These are phyloP conservation scores for Drosophila asahinai DNA, from an alignment of 1,140 invertebrate species.

Conservation along the genomic window DNA sequence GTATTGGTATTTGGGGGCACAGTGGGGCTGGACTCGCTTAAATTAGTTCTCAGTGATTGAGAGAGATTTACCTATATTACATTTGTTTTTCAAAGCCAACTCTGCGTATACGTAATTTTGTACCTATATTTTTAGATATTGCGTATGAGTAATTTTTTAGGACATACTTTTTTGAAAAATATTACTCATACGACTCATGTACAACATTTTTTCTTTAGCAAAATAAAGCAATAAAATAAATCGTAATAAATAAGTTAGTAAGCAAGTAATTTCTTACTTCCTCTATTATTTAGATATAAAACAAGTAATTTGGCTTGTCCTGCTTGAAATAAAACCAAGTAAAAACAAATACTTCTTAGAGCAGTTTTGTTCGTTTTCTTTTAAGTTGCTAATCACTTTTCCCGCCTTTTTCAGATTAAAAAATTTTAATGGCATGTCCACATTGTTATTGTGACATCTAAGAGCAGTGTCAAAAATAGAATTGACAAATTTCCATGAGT, in stretches of 20 bases:
- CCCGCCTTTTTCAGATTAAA: background rate
- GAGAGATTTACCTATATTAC: too few species aligned
- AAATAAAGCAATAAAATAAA: too few species aligned
- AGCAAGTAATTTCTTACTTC: too few species aligned
- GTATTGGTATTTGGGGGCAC: constrained; percentile 32
- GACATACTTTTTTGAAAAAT: background rate
- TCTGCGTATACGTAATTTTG: constrained; percentile 7
- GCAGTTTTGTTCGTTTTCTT: background rate
- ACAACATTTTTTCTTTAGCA: background rate
- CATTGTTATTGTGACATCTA: constrained; percentile 16
- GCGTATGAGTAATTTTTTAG: constrained; percentile 10
- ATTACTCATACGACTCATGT: background rate
- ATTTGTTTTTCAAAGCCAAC: background rate
- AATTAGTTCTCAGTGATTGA: background rate
- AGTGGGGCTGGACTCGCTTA: constrained; percentile 17
- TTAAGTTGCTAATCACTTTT: background rate
- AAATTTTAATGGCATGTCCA: background rate
- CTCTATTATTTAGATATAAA: background rate
- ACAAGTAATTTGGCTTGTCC: background rate
- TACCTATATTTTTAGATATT: background rate
- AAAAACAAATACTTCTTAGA: too few species aligned
- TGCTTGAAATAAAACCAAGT: background rate
- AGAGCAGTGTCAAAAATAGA: constrained; percentile 24
- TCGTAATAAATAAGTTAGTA: background rate
- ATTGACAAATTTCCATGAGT: background rate